Conservation (phyloP, 2,113 vertebrate genomes). For the Cyanoliseus patagonus region DNA sequence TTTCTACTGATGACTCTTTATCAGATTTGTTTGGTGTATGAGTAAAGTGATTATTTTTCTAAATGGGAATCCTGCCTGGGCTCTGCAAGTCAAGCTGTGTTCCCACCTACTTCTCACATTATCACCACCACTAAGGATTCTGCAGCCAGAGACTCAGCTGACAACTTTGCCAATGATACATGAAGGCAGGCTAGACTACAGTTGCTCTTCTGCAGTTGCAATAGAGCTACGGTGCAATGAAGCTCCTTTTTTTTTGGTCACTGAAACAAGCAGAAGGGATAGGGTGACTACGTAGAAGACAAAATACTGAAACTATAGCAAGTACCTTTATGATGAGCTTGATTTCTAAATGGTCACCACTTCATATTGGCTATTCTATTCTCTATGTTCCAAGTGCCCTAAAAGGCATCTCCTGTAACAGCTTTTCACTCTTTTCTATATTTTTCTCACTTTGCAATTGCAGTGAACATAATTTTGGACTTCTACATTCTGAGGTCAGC, state of each 20-base stretch:
- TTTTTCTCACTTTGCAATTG: neutral
- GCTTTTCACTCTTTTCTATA: neutral
- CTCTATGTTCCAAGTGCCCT: neutral
- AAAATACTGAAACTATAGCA: neutral
- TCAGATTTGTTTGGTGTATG: slow-evolving; percentile 32
- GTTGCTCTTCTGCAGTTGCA: neutral
- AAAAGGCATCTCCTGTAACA: neutral
- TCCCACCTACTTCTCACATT: slow-evolving; percentile 29
- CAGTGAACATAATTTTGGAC: neutral
- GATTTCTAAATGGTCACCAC: neutral
- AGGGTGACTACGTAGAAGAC: neutral
- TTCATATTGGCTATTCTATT: neutral
- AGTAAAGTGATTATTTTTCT: slow-evolving; percentile 28
- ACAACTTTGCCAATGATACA: slow-evolving; percentile 20
- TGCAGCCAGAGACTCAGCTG: slow-evolving; percentile 2
- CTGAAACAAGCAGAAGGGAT: neutral
- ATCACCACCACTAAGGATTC: slow-evolving; percentile 36
- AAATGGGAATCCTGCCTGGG: neutral
- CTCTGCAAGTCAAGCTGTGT: slow-evolving; percentile 30
- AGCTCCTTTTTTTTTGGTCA: neutral
- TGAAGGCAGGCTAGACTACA: neutral
- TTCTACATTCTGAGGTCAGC: neutral
- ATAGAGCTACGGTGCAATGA: neutral
- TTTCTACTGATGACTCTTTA: slow-evolving; percentile 32
- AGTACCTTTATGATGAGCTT: neutral